phyloP scores from a whole-genome alignment of 2,113 vertebrate genomes.

The Malurus alboscapulatus region DNA sequence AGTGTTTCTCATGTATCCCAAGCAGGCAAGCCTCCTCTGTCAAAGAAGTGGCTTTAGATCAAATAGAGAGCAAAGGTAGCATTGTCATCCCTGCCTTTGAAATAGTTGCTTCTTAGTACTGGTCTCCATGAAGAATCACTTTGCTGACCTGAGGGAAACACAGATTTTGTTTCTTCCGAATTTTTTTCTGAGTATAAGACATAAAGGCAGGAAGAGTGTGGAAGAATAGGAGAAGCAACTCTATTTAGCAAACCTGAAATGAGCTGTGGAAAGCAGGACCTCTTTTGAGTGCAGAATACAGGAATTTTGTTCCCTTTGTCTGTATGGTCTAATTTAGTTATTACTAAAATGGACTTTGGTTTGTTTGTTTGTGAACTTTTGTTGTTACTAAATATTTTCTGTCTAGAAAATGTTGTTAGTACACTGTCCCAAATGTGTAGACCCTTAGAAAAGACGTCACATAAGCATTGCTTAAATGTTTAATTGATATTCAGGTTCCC shows the following conservation, averaged over 20 bases:
- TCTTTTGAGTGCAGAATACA: background rate
- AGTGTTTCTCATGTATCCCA: background rate
- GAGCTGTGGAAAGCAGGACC: background rate
- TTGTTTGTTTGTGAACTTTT: background rate
- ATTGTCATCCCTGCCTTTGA: conserved; percentile 21
- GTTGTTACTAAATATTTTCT: background rate
- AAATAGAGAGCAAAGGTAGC: background rate
- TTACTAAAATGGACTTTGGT: background rate
- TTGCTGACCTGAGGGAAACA: conserved; percentile 58
- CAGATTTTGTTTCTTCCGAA: conserved; percentile 34
- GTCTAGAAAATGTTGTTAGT: background rate
- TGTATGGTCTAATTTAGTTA: background rate
- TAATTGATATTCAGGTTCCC: background rate
- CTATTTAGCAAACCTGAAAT: background rate
- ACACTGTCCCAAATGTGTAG: background rate
- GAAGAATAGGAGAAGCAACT: background rate
- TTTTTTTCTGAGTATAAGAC: conserved; percentile 38
- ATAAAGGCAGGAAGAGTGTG: background rate
- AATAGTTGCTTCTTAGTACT: conserved; percentile 50
- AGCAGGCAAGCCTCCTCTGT: background rate
- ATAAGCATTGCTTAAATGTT: background rate
- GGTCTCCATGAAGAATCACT: conserved; percentile 55
- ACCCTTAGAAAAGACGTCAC: background rate
- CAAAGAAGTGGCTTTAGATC: background rate
- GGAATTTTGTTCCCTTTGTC: background rate